Evolutionary conservation across 2,113 vertebrate genomes (phyloP).

Genomic region (Laterallus jamaicensis): DNA sequence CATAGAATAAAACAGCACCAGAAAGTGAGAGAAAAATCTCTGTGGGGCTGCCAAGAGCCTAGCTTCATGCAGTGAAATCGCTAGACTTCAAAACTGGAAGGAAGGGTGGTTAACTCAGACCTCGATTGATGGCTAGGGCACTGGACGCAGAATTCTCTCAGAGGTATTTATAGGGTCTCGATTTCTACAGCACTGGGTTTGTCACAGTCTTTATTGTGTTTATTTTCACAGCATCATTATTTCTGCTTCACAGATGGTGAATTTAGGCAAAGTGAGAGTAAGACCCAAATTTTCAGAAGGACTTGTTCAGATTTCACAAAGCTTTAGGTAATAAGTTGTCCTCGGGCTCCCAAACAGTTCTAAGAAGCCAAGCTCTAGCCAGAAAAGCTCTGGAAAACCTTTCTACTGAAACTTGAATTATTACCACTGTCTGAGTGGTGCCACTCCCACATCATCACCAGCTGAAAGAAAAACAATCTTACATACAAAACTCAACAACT

Average conservation of each 20-base stretch:
- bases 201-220: background rate
- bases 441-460: background rate
- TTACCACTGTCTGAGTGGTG: background rate
- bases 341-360: background rate
- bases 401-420: background rate
- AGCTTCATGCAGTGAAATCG: background rate
- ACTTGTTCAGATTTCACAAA: background rate
- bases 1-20: constrained; percentile 35
- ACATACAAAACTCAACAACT: background rate
- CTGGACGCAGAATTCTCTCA: background rate
- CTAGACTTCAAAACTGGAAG: constrained; percentile 3
- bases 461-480: background rate
- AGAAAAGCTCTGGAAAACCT: background rate
- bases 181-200: background rate
- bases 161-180: background rate
- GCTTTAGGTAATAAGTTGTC: background rate
- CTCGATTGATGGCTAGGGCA: background rate
- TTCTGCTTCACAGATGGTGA: background rate
- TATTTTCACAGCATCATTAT: background rate
- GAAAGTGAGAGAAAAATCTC: background rate
- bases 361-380: background rate
- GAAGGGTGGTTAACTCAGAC: background rate
- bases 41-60: constrained; percentile 15
- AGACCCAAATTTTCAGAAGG: background rate
- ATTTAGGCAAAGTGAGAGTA: background rate